Evolutionary conservation across 2,113 vertebrate genomes (phyloP).

Genomic region (Macquaria ambigua): DNA sequence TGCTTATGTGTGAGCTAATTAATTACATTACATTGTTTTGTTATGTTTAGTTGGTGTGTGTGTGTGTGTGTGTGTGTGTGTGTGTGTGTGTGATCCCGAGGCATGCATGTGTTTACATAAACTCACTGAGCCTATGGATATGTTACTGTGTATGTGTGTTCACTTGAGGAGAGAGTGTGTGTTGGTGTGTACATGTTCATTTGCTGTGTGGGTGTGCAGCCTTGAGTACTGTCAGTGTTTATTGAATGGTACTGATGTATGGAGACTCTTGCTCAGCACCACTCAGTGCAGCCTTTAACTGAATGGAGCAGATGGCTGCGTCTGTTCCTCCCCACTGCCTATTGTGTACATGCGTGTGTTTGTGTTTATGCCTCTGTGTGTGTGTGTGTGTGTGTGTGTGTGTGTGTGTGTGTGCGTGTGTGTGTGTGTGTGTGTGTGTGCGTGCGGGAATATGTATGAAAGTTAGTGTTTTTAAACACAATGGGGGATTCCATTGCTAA

Average conservation of each 20-base stretch:
- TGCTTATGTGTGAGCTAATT: neutral
- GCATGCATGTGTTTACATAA: slow-evolving; percentile 15
- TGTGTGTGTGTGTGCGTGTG: slow-evolving; percentile 4
- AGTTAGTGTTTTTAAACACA: slow-evolving; percentile 4
- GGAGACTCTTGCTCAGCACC: slow-evolving; percentile 60
- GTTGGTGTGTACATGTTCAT: slow-evolving; percentile 8
- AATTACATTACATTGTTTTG: neutral
- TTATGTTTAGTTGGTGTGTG: neutral
- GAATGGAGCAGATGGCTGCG: slow-evolving; percentile 79
- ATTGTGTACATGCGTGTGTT: slow-evolving; percentile 40
- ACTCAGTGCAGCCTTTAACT: slow-evolving; percentile 66
- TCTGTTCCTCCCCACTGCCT: slow-evolving; percentile 54
- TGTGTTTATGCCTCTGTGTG: slow-evolving; percentile 1
- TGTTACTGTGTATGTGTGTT: slow-evolving; percentile 12
- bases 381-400: slow-evolving; percentile 4
- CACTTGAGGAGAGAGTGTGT: neutral
- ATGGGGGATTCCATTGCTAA: neutral
- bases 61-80: neutral
- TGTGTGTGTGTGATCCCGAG: neutral
- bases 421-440: slow-evolving; percentile 2
- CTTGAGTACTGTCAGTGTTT: slow-evolving; percentile 72
- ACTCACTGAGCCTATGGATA: neutral
- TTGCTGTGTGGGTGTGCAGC: slow-evolving; percentile 65
- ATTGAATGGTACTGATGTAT: slow-evolving; percentile 79
- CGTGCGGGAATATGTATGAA: neutral